phyloP scores from a whole-genome alignment of 1,140 invertebrate species.

The Oedothorax gibbosus region DNA sequence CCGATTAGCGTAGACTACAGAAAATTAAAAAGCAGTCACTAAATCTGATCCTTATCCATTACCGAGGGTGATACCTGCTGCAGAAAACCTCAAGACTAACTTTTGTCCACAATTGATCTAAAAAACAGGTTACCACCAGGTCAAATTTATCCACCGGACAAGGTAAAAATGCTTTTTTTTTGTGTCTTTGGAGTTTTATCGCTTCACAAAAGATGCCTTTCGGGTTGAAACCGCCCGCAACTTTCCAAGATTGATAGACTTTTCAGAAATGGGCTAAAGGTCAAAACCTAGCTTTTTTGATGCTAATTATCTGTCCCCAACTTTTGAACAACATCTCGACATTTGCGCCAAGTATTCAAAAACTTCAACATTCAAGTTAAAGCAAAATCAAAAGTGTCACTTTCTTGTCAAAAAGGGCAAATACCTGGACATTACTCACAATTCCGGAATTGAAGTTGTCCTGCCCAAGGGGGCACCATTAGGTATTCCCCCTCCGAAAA shows the following conservation, averaged over 20 bases:
- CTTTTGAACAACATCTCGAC: slow-evolving; percentile 43
- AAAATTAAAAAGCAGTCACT: slow-evolving; percentile 69
- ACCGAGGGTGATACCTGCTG: slow-evolving; percentile 67
- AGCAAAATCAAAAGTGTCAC: slow-evolving; percentile 39
- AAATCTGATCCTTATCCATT: slow-evolving; percentile 71
- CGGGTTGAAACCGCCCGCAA: slow-evolving; percentile 68
- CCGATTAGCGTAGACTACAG: slow-evolving; percentile 71
- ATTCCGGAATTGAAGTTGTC: background rate
- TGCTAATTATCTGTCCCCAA: slow-evolving; percentile 65
- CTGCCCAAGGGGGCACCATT: background rate
- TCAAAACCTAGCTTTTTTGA: slow-evolving; percentile 63
- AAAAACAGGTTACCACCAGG: slow-evolving; percentile 70
- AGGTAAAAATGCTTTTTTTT: background rate
- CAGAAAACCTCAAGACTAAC: background rate
- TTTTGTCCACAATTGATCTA: no score
- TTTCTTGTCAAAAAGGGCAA: slow-evolving; percentile 5
- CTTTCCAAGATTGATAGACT: slow-evolving; percentile 67
- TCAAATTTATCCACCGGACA: background rate
- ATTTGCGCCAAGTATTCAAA: slow-evolving; percentile 27
- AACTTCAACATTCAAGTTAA: background rate
- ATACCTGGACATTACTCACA: no score
- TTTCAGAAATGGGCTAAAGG: slow-evolving; percentile 64
- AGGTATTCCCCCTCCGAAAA: background rate
- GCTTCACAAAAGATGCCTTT: slow-evolving; percentile 67
- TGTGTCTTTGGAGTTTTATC: slow-evolving; percentile 65